Evolutionary conservation across 1,140 invertebrate species (phyloP).

Genomic region (Solenopsis invicta): DNA sequence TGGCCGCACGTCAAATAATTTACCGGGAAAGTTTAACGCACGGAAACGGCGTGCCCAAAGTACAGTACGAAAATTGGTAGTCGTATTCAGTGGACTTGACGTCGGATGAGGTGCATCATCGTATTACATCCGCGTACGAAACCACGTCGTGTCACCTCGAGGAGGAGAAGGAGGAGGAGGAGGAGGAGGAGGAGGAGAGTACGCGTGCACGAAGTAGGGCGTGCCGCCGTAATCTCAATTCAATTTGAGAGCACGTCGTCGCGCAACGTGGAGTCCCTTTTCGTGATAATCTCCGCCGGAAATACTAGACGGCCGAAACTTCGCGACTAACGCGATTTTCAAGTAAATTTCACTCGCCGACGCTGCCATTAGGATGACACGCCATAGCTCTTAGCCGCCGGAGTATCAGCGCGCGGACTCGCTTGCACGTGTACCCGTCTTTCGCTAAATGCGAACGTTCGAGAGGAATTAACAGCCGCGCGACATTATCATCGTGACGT

Average conservation of each 20-base stretch:
- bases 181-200: too few relatives aligned
- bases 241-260: slow-evolving; percentile 66
- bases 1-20: neutral
- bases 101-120: neutral
- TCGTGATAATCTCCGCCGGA: slow-evolving; percentile 56
- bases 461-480: neutral
- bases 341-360: slow-evolving; percentile 77
- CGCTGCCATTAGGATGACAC: slow-evolving; percentile 79
- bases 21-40: neutral
- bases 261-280: slow-evolving; percentile 12
- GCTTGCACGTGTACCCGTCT: slow-evolving; percentile 17
- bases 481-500: neutral
- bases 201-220: slow-evolving; percentile 23
- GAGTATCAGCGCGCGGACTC: slow-evolving; percentile 59
- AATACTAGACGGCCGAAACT: slow-evolving; percentile 75
- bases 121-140: slow-evolving; percentile 21
- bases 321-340: slow-evolving; percentile 78
- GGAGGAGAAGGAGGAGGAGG: too few relatives aligned
- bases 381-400: slow-evolving; percentile 78
- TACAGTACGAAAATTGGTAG: neutral
- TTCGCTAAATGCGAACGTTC: slow-evolving; percentile 20
- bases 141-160: neutral
- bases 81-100: slow-evolving; percentile 32
- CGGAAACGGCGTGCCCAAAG: neutral
- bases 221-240: slow-evolving; percentile 57